These are phyloP conservation scores for Cydia amplana DNA, from an alignment of 1,140 invertebrate genomes.

Conservation along the genomic window DNA sequence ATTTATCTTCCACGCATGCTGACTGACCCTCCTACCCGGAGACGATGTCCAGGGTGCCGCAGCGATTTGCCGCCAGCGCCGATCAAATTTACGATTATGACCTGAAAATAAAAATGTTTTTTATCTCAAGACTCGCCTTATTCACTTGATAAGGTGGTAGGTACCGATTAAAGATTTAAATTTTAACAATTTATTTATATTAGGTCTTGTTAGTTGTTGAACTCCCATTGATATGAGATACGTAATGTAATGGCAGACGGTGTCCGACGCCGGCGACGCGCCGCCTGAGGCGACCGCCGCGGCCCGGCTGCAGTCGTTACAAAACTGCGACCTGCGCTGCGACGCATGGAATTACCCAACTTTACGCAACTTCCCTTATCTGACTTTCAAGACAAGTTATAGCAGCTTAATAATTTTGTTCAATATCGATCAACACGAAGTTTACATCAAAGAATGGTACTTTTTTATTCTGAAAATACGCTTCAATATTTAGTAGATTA, in stretches of 20 bases:
- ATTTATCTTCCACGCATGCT: constrained; percentile 76
- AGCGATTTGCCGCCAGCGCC: constrained; percentile 35
- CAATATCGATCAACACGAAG: constrained; percentile 10
- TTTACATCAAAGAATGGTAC: background rate
- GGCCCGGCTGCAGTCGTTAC: constrained; percentile 44
- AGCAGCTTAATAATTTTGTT: background rate
- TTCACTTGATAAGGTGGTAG: background rate
- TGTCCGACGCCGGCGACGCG: constrained; percentile 40
- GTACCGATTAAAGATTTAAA: background rate
- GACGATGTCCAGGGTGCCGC: constrained; percentile 68
- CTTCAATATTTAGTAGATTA: no score
- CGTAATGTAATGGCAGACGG: constrained; percentile 25
- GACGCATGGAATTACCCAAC: constrained; percentile 46
- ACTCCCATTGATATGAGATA: background rate
- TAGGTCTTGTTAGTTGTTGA: background rate
- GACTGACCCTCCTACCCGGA: constrained; percentile 70
- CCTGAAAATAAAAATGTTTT: constrained; percentile 6
- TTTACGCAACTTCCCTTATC: constrained; percentile 58
- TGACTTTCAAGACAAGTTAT: constrained; percentile 43
- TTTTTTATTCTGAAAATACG: no score
- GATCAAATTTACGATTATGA: constrained; percentile 28
- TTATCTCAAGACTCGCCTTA: background rate
- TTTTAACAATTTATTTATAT: background rate
- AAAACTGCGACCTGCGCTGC: constrained; percentile 52
- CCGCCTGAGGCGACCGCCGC: constrained; percentile 36